A percentile compares a stretch with the other conserved stretches of the same genome.
phyloP scores from a whole-genome alignment of 35 echinoderm and acorn worm species.

The Apostichopus japonicus region DNA sequence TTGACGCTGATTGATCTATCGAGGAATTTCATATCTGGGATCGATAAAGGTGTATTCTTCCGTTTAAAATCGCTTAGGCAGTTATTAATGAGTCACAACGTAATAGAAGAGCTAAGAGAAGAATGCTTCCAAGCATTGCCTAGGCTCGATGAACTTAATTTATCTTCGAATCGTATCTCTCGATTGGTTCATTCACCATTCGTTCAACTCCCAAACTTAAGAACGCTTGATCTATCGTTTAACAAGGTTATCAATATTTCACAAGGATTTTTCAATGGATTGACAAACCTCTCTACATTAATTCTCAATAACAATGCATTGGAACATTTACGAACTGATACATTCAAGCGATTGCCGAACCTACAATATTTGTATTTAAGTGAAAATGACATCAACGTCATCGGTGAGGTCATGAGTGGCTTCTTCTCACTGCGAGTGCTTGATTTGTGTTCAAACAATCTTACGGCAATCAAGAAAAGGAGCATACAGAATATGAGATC shows the following conservation, averaged over 20 bases:
- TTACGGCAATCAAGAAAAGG: constrained; percentile 5
- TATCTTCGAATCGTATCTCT: constrained; percentile 12
- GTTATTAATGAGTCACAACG: constrained; percentile 16
- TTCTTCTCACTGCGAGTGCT: neutral
- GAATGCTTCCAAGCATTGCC: neutral
- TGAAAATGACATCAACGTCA: neutral
- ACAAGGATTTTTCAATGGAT: neutral
- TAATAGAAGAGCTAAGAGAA: neutral
- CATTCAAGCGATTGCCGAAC: neutral
- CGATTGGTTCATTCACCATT: neutral
- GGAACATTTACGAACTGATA: neutral
- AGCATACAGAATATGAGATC: neutral
- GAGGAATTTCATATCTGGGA: neutral
- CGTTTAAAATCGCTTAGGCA: neutral
- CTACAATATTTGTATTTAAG: constrained; percentile 30
- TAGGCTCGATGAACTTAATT: neutral
- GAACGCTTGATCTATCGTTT: constrained; percentile 32
- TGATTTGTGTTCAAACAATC: constrained; percentile 22
- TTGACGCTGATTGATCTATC: constrained; percentile 25
- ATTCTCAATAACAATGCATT: constrained; percentile 37
- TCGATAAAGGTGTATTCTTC: neutral
- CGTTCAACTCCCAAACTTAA: neutral
- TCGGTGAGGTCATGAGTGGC: neutral
- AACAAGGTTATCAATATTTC: constrained; percentile 21
- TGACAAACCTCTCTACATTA: neutral